Conservation (phyloP, 2,888 invertebrate species). For the Macrosoma leucophasiata region DNA sequence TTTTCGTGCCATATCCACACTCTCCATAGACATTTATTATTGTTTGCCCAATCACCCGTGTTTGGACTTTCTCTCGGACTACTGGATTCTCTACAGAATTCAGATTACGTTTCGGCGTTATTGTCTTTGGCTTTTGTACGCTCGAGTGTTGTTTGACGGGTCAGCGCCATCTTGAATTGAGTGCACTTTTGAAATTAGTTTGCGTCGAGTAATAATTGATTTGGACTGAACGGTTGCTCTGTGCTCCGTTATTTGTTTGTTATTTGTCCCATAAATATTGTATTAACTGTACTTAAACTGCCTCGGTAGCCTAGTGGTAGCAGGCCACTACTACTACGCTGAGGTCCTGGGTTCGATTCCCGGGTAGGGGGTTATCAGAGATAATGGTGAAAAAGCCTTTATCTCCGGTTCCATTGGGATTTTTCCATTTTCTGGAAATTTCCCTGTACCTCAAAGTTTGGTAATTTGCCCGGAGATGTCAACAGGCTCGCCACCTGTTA, state of each 20-base stretch:
- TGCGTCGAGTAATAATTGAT: conserved; percentile 27
- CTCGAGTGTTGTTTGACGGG: conserved; percentile 33
- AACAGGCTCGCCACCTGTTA: no score
- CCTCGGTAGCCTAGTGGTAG: no score
- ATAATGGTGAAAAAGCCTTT: no score
- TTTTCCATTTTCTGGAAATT: no score
- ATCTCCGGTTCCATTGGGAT: no score
- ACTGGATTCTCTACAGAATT: conserved; percentile 40
- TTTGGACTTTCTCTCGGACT: conserved; percentile 56
- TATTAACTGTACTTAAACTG: no score
- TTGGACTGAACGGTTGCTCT: conserved; percentile 18
- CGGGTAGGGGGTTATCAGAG: no score
- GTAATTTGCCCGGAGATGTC: no score
- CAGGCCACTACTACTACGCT: no score
- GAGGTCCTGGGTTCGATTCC: no score
- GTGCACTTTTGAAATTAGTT: conserved; percentile 41
- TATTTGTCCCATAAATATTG: no score
- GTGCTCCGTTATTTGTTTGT: conserved; percentile 3
- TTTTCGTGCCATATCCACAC: conserved; percentile 26
- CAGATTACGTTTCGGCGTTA: conserved; percentile 41
- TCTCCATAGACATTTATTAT: conserved; percentile 27
- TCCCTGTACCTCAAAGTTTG: no score
- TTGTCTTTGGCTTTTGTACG: conserved; percentile 45
- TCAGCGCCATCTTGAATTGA: conserved; percentile 36
- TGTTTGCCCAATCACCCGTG: conserved; percentile 32